Conservation (phyloP, 2,888 invertebrate genomes). For the Emmelina monodactyla region DNA sequence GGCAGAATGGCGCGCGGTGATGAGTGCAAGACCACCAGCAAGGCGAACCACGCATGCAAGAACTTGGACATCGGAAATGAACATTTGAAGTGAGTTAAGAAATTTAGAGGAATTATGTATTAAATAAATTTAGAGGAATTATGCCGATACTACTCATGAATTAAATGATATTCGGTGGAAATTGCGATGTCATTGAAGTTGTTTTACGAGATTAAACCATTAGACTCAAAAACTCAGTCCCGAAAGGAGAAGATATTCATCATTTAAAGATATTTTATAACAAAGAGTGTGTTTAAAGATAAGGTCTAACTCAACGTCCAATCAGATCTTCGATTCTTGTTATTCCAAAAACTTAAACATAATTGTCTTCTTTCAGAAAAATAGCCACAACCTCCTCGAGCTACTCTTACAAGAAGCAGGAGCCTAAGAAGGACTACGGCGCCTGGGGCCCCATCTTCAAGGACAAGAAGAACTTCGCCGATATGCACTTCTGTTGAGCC, state of each 20-base stretch:
- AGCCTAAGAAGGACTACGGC: conserved; percentile 62
- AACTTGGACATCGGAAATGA: conserved; percentile 38
- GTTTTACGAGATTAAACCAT: too few species aligned
- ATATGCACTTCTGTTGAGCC: conserved; percentile 72
- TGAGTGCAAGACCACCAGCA: conserved; percentile 51
- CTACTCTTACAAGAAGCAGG: conserved; percentile 31
- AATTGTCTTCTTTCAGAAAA: conserved; percentile 19
- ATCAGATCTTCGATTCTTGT: not conserved
- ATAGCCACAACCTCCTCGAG: conserved; percentile 8
- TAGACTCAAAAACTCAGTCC: too few species aligned
- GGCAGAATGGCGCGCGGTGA: conserved; percentile 58
- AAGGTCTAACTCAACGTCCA: too few species aligned
- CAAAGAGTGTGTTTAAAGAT: too few species aligned
- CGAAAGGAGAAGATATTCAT: too few species aligned
- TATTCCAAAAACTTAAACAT: not conserved
- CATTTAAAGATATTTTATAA: too few species aligned
- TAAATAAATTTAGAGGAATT: too few species aligned
- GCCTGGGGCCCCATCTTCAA: conserved; percentile 79
- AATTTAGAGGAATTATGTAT: too few species aligned
- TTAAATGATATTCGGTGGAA: too few species aligned
- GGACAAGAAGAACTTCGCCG: conserved; percentile 75
- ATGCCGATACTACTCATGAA: too few species aligned
- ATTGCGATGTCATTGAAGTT: too few species aligned
- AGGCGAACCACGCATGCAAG: conserved; percentile 50
- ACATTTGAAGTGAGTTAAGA: conserved; percentile 46